Base-by-base conservation (phyloP, 2,113 vertebrate species). In the Henicopernis longicauda region DNA sequence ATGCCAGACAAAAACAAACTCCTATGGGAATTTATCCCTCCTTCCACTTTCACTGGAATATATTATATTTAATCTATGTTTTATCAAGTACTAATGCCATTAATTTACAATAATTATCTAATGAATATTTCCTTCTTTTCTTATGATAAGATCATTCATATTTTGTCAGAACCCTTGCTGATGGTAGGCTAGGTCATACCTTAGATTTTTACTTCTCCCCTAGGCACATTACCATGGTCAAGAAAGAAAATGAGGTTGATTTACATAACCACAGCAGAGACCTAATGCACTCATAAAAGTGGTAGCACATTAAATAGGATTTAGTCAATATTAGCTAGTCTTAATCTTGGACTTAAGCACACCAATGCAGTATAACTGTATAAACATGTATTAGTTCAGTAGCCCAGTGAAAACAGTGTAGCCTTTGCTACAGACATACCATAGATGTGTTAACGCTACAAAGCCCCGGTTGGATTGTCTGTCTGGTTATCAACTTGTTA, bases 361-460 rank as follows among this genome's bases (percentile, higher is more conserved):
- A 12, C 11, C 38, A 71, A 23, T 54, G 31, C 3, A 7, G 12
- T 49, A 29, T 49, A 49, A 54, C 17, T 42, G 3, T 40, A 38
- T 52, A 58, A 71, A 6, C 6, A 66, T 23, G 7, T 36, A 42
- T 42, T 47, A 59, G 27, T 67, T 55, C n/a, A 32, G 34, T 20
- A 21, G 34, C 21, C 34, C 6, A 32, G 25, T 27, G 14, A 54
- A 65, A 77, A 47, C 15, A 40, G 11, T 10, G 11, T 20, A 29
- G 18, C 31, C 21, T 32, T 72, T 83, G 45, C 14, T 72, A 82
- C 42, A 58, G 27, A 13, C 16, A 19, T 14, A 11, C 13, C 26
- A 58, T 21, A 66, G 11, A 17, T 0, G 2, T 36, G 17, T 11
- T 47, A 62, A 49, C 0, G 0, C 16, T 91, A 34, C 32, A 52